Base-by-base conservation (phyloP, 1,140 invertebrate species). In the Ceratina japonica region DNA sequence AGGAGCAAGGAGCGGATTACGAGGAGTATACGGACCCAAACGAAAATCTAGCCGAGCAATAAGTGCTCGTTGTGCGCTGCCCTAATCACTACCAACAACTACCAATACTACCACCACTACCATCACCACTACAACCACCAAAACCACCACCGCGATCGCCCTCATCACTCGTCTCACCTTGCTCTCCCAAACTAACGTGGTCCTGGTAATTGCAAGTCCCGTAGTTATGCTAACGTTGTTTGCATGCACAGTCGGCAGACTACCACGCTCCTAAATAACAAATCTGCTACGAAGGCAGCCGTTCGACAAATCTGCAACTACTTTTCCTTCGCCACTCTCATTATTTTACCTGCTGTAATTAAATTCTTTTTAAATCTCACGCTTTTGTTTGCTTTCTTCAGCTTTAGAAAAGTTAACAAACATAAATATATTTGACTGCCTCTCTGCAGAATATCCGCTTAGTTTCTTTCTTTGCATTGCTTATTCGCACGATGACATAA, bases 11-110 rank as follows among this genome's bases (percentile, higher is more conserved):
- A 37, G 91, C 91, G 44, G 91, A 93, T 1, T 88, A 92, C 84
- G 91, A 92, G 20, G 91, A 92, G 15, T 90, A 91, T 82, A 75
- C 90, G 79, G 92, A 93, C 51, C 89, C 88, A 58, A 92, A 88
- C 75, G 91, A 88, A 80, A 92, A 92, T 79, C 88, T 91, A 86
- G 91, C 91, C 69, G 91, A 92, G 83, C 88, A 92, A 92, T 91
- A 92, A 78, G 90, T 90, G 87, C 80, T 85, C 84, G 74, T 87
- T 85, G 86, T 82, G 82, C 87, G 89, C 89, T 89, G 89, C 85
- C 83, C 83, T 89, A 89, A 85, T 89, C 88, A 88, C 86, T 86
- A 90, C 79, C 87, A 65, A 85, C 82, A 72, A 83, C 74, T 65
- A 80, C 73, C 69, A 82, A 56, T 69, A 79, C 74, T 64, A 81